Evolutionary conservation across 2,113 vertebrate genomes (phyloP), one percentile per base, ranked within the genome.

Genomic region (Anolis sagrei): DNA sequence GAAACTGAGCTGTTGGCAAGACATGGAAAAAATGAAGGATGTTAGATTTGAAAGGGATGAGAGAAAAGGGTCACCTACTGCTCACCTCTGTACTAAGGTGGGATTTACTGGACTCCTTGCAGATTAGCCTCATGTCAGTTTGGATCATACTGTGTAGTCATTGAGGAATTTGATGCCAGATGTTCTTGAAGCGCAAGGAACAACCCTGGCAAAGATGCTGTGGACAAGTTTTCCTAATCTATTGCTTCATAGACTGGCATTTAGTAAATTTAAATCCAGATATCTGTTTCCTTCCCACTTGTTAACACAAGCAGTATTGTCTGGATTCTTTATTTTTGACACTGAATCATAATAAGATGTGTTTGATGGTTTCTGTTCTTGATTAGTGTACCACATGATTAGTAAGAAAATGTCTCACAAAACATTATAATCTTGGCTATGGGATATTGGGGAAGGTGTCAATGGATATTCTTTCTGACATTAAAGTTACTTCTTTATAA

Each of bases 381-480:
- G 68, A 79, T 88, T 82, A 27, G 70, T 85, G 72, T 79, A 77
- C 51, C 48, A 89, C 85, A 90, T 85, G 90, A 92, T 93, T 88
- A 90, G 88, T 85, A 14, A 87, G 83, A 86, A 51, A 88, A 75
- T 76, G 86, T 34, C 62, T 85, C 27, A 87, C 86, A 64, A 89
- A 90, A 58, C 7, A 70, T 84, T 83, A 84, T 90, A 92, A 79
- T 84, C 25, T 14, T 27, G 87, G 72, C 81, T 86, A 83, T 49
- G 81, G 91, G 86, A 83, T 89, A 86, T 87, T 58, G 11, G 7
- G 69, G 16, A 18, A 58, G 32, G 34, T 89, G 91, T 93, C 93
- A 90, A 89, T 82, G 89, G 66, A 86, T 89, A 89, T 89, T 87
- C 91, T 87, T 89, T 80, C 29, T 89, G 87, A 90, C 83, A 92